Conservation (phyloP, 53 echinoderm and acorn worm genomes). For the Temnopleurus reevesii region DNA sequence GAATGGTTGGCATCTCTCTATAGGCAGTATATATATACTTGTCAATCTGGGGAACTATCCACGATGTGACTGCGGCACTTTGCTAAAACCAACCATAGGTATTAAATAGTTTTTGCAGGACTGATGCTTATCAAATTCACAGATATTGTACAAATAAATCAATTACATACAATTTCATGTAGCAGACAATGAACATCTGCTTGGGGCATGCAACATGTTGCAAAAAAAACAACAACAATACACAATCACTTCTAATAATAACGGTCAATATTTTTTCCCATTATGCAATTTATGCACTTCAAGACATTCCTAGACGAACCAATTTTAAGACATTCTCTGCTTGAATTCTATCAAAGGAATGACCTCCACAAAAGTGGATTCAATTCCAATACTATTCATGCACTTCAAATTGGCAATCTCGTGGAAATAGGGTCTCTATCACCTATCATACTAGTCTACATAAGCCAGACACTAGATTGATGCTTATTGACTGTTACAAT, state of each 20-base stretch:
- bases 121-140: neutral
- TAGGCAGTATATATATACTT: no score
- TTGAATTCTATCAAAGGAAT: constrained; percentile 3
- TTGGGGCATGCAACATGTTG: neutral
- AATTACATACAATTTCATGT: neutral
- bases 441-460: neutral
- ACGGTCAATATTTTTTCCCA: neutral
- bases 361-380: constrained; percentile 33
- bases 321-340: neutral
- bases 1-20: no score
- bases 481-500: neutral
- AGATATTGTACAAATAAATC: neutral
- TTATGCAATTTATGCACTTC: neutral
- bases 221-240: neutral
- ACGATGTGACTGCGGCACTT: no score
- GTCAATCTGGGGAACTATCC: no score
- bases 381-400: constrained; percentile 16
- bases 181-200: neutral
- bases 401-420: constrained; percentile 7
- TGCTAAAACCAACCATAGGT: no score
- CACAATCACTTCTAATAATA: neutral
- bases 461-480: neutral
- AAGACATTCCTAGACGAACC: neutral
- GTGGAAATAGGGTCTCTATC: neutral
- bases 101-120: neutral